Percentiles rank a stretch among this genome's conserved stretches.
Conservation (phyloP, 2,888 invertebrate species). For the Nomada fucata region DNA sequence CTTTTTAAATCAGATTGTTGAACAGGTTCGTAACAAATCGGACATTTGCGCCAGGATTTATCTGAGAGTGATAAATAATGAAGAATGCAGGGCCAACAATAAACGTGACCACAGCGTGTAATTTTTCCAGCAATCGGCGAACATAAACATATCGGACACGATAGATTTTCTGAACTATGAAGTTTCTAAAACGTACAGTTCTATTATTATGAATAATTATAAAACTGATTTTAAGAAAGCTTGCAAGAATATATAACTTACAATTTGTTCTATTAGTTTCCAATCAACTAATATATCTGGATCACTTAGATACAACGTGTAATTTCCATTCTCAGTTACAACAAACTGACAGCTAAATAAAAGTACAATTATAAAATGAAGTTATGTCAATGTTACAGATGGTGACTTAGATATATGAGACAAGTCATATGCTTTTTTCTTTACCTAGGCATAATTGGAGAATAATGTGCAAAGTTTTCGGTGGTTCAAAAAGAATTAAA, state of each 20-base stretch:
- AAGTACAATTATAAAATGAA: neutral
- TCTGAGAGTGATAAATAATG: conserved; percentile 96
- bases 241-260: conserved; percentile 84
- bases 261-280: conserved; percentile 96
- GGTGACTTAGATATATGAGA: too few relatives aligned
- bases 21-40: conserved; percentile 95
- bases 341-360: conserved; percentile 95
- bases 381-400: neutral
- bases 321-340: conserved; percentile 92
- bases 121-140: conserved; percentile 95
- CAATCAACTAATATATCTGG: conserved; percentile 96
- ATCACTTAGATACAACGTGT: conserved; percentile 90
- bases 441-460: too few relatives aligned
- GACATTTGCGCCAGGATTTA: conserved; percentile 93
- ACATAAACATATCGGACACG: conserved; percentile 97
- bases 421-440: too few relatives aligned
- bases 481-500: too few relatives aligned
- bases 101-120: conserved; percentile 97
- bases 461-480: too few relatives aligned
- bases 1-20: conserved; percentile 93
- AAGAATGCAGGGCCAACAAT: conserved; percentile 97
- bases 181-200: conserved; percentile 85
- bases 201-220: neutral
- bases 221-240: conserved; percentile 1
- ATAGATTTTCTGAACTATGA: conserved; percentile 88